Evolutionary conservation across 2,797 vertebrate genomes (phyloP), one percentile per base, ranked within the genome.

Genomic region (Coreius guichenoti): DNA sequence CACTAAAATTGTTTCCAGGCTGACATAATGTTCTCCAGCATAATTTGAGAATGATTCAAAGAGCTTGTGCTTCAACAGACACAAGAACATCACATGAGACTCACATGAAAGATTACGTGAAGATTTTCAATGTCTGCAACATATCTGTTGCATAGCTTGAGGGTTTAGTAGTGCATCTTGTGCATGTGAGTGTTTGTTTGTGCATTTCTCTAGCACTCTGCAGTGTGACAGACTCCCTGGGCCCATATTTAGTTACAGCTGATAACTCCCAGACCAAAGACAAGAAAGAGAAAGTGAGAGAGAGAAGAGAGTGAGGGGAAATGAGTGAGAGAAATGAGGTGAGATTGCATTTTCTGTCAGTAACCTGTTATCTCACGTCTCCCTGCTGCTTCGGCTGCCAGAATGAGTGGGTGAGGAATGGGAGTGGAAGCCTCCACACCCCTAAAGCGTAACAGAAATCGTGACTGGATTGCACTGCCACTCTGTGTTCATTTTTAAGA

Each of bases 211-310:
- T 56, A 45, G n/a, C n/a, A 65, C 45, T 58, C 63, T 61, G 43
- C 21, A 19, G 31, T 74, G 33, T 80, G 67, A 65, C 56, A 86
- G 45, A 54, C 58, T 87, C 76, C 75, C 45, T 14, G 9, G 76
- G 75, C 58, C 45, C 45, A 45, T 74, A 83, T 80, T 87, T 80
- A 83, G 68, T 68, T 80, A 63, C 86, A 83, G 76, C 19, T 86
- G 65, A 82, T 82, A 65, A 77, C 73, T 63, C 72, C 56, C 75
- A 49, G 81, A 73, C 63, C 80, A 68, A 47, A 31, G 39, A 49
- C 72, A 49, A 58, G 70, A 68, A 51, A 74, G 23, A 58, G n/a
- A 81, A 70, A 69, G 29, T 26, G 49, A 72, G 21, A 49, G 70
- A 80, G 70, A 73, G 29, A 58, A 26, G 61, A 81, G 61, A 76